phyloP scores from a whole-genome alignment of 2,797 vertebrate species.

The Eremophila alpestris region DNA sequence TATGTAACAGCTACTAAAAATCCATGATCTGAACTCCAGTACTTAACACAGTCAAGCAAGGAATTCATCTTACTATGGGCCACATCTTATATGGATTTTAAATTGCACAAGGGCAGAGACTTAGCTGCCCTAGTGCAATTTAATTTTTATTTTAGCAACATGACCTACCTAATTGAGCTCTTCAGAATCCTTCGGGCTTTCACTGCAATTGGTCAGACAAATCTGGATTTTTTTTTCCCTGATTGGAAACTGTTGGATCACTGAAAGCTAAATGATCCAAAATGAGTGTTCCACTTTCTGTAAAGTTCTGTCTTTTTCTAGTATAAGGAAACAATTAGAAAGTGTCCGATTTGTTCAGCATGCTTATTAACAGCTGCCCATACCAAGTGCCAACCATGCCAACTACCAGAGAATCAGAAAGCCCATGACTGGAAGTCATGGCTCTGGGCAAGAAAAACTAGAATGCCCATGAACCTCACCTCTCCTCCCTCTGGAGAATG shows the following conservation, averaged over 20 bases:
- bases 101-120: not conserved
- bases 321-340: not conserved
- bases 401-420: not conserved
- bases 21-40: not conserved
- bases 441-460: not conserved
- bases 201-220: not conserved
- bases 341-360: not conserved
- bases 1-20: not conserved
- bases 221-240: not conserved
- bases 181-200: conserved; percentile 1
- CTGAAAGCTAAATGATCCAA: not conserved
- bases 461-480: not conserved
- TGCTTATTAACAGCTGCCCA: not conserved
- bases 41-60: not conserved
- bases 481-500: not conserved
- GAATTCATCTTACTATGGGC: not conserved
- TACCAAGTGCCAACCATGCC: not conserved
- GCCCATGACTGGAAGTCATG: not conserved
- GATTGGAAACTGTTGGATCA: not conserved
- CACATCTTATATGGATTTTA: not conserved
- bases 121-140: not conserved
- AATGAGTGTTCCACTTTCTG: not conserved
- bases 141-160: conserved; percentile 23
- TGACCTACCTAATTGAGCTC: conserved; percentile 4
- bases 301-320: not conserved